Base-by-base conservation (phyloP, 2,113 vertebrate genomes). In the Cephalopterus ornatus region DNA sequence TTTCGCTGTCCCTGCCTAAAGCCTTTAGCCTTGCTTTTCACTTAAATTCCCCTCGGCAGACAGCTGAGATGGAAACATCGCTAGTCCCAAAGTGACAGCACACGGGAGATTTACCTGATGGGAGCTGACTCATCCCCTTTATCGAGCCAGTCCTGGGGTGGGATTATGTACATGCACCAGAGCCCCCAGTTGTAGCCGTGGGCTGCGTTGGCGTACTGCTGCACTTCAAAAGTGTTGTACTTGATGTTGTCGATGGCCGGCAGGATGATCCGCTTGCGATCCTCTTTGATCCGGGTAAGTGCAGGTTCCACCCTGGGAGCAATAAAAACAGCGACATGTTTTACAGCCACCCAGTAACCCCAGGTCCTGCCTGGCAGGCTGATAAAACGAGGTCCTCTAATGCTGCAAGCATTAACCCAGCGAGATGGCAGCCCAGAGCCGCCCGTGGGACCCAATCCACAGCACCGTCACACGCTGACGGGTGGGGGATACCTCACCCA, bases 141-240 rank as follows among this genome's bases (percentile, higher is more conserved):
- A 96, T 99, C 99, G 73, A 99, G 98, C 99, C 99, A 99, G 93
- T 99, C 99, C 97, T 99, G 99, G 0, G 99, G 99, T 0, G 99
- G 99, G 85, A 99, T 99, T 92, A 99, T 99, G 97, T 99, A 99
- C 99, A 99, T 99, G 95, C 99, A 99, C 99, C 99, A 99, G 85
- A 99, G 98, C 3, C 99, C 99, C 99, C 99, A 99, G 98, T 99
- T 99, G 97, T 99, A 99, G 95, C 99, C 99, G 3, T 99, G 99
- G 63, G 99, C 99, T 0, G 99, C 99, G 8, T 99, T 99, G 95
- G 99, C 99, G 0, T 99, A 99, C 89, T 99, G 99, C 97, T 99
- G 99, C 92, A 99, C 99, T 91, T 99, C 99, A 2, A 99, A 99
- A 0, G 99, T 99, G 98, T 99, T 99, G 97, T 99, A 99, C 90